phyloP scores from a whole-genome alignment of 1,140 invertebrate species.

The Araneus ventricosus region DNA sequence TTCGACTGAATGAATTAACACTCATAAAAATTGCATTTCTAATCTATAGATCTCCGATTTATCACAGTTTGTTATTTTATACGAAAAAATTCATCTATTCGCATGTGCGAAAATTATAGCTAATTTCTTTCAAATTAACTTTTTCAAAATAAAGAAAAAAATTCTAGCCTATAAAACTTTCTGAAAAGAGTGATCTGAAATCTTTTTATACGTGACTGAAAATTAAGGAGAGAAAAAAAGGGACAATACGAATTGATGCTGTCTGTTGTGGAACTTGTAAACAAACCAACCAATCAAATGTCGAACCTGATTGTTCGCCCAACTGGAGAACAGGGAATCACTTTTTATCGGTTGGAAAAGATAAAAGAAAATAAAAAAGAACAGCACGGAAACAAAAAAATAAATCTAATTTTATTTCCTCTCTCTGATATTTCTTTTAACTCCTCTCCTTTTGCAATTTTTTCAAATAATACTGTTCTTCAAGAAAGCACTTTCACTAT shows the following conservation, averaged over 20 bases:
- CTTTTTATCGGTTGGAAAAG: conserved; percentile 10
- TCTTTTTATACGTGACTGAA: neutral
- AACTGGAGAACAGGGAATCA: conserved; percentile 43
- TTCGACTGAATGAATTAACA: no score
- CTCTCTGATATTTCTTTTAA: neutral
- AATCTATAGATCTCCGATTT: no score
- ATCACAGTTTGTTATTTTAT: no score
- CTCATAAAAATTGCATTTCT: no score
- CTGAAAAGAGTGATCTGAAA: no score
- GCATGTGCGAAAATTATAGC: no score
- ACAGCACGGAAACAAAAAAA: neutral
- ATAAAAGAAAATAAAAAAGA: neutral
- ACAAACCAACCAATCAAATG: conserved; percentile 46
- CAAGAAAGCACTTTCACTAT: neutral
- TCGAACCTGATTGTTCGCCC: conserved; percentile 16
- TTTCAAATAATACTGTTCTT: neutral
- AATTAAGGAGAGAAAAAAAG: neutral
- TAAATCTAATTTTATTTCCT: neutral
- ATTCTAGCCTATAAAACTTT: no score
- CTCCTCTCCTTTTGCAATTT: neutral
- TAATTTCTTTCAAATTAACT: no score
- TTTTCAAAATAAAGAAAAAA: no score
- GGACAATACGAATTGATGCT: neutral
- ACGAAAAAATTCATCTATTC: no score
- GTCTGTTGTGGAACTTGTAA: conserved; percentile 14